phyloP scores from a whole-genome alignment of 2,113 vertebrate genomes.

The Meleagris gallopavo region DNA sequence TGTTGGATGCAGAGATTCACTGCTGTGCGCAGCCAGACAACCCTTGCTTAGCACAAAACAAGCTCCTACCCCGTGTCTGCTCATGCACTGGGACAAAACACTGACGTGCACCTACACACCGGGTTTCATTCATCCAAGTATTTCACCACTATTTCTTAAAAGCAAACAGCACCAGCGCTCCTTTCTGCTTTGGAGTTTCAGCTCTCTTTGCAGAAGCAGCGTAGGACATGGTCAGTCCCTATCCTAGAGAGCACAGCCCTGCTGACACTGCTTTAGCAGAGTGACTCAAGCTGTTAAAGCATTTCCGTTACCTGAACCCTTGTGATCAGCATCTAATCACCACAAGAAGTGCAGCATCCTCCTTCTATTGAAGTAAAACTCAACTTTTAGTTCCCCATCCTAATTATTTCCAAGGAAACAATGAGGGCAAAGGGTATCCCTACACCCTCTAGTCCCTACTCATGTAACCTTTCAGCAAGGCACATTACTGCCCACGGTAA shows the following conservation, averaged over 20 bases:
- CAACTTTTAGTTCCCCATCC: neutral
- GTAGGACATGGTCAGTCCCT: rapidly evolving
- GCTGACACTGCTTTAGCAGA: neutral
- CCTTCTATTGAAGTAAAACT: rapidly evolving
- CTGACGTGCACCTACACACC: rapidly evolving
- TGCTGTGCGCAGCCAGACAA: neutral
- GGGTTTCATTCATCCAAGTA: rapidly evolving
- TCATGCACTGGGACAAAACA: rapidly evolving
- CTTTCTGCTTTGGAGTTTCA: neutral
- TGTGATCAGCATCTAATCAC: neutral
- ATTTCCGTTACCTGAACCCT: neutral
- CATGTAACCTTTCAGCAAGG: neutral
- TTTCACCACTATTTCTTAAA: neutral
- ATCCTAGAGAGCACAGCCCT: neutral
- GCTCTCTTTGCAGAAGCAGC: neutral
- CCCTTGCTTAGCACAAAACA: neutral
- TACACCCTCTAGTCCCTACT: no score
- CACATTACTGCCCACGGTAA: rapidly evolving
- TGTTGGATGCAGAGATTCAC: rapidly evolving
- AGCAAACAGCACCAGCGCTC: rapidly evolving
- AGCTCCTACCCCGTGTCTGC: rapidly evolving
- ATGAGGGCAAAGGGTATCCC: neutral
- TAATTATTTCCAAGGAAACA: neutral
- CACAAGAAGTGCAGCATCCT: rapidly evolving
- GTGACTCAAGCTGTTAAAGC: neutral